Evolutionary conservation across 92 coral and sea anemone genomes (phyloP).

Genomic region (Desmophyllum pertusum): DNA sequence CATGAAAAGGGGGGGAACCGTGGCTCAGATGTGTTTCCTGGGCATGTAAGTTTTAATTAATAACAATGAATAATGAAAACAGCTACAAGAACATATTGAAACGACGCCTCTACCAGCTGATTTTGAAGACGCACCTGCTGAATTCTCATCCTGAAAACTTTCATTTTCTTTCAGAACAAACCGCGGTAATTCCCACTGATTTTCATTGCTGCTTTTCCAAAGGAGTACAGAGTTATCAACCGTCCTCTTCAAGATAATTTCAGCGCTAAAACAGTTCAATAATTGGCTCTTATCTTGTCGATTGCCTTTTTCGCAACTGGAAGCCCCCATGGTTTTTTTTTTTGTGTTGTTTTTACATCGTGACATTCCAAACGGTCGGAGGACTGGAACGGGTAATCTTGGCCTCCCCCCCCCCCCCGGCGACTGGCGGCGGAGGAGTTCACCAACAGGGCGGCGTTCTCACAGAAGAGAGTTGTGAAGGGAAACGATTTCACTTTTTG

Average conservation of each 20-base stretch:
- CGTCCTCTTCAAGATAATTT: constrained; percentile 54
- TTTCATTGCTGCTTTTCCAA: constrained; percentile 41
- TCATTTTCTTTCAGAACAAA: constrained; percentile 42
- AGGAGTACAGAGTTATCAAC: constrained; percentile 54
- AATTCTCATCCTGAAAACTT: constrained; percentile 56
- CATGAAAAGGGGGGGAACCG: too few species aligned
- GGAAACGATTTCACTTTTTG: constrained; percentile 80
- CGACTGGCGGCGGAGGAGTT: too few species aligned
- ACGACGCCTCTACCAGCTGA: constrained; percentile 42
- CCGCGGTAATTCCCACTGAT: constrained; percentile 69
- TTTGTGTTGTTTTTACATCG: neutral
- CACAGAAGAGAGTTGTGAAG: constrained; percentile 23
- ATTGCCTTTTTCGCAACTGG: neutral
- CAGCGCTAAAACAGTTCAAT: constrained; percentile 2
- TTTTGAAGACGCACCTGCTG: constrained; percentile 46
- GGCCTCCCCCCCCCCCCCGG: too few species aligned
- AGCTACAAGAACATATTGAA: neutral
- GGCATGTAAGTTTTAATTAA: too few species aligned
- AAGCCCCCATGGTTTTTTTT: constrained; percentile 43
- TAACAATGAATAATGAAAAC: too few species aligned
- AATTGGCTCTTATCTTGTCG: constrained; percentile 1
- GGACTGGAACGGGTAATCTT: constrained; percentile 39
- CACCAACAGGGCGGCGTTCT: constrained; percentile 67
- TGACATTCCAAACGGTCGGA: constrained; percentile 39
- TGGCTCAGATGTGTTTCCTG: too few species aligned